phyloP scores from a whole-genome alignment of 2,113 vertebrate genomes.

The Charina bottae region DNA sequence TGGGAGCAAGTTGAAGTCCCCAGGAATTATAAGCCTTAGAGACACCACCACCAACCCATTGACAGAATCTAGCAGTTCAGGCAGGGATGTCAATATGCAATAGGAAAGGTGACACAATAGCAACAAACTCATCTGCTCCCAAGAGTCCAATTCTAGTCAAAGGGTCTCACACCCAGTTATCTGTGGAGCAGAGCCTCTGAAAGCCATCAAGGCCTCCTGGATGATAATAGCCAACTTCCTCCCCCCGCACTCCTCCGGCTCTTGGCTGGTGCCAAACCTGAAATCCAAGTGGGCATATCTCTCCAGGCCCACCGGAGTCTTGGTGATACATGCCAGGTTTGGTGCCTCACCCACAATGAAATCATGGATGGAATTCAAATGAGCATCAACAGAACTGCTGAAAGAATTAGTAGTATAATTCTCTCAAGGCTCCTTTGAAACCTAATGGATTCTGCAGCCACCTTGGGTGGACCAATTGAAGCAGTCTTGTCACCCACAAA shows the following conservation, averaged over 20 bases:
- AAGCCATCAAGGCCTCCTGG: neutral
- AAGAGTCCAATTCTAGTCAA: neutral
- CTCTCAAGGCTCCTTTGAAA: neutral
- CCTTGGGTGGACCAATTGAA: neutral
- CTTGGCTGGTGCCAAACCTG: neutral
- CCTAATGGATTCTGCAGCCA: neutral
- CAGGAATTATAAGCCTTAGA: neutral
- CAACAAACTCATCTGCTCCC: neutral
- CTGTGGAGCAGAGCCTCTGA: neutral
- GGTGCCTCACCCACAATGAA: neutral
- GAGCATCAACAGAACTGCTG: neutral
- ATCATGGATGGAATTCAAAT: neutral
- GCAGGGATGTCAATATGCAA: neutral
- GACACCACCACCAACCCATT: neutral
- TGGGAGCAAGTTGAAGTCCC: neutral
- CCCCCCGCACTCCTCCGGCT: neutral
- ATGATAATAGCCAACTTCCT: neutral
- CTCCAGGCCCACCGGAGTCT: neutral
- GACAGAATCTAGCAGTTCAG: neutral
- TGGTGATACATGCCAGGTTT: neutral
- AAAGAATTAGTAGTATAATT: neutral
- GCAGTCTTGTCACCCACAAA: neutral
- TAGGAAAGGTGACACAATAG: neutral
- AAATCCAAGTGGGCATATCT: neutral
- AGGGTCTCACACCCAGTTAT: neutral